These are phyloP conservation scores for Amiota minor DNA, from an alignment of 2,888 invertebrate species.

Conservation along the genomic window DNA sequence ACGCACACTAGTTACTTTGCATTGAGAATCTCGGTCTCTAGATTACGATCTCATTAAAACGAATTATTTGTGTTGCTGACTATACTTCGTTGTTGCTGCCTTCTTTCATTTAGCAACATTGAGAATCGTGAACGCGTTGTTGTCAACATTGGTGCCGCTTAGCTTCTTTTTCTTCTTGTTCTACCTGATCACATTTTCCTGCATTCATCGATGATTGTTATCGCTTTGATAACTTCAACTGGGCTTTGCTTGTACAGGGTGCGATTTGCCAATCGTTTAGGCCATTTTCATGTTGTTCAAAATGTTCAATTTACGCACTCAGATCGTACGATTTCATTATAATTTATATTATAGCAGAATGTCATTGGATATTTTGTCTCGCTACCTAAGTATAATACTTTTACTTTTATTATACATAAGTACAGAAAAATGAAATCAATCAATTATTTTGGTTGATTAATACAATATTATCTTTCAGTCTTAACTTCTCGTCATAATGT, in stretches of 20 bases:
- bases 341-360: constrained; percentile 58
- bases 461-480: too few species aligned
- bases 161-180: background rate
- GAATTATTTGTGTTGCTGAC: constrained; percentile 69
- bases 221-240: constrained; percentile 46
- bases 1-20: constrained; percentile 49
- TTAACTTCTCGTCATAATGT: too few species aligned
- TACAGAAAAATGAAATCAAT: too few species aligned
- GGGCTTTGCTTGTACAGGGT: constrained; percentile 21
- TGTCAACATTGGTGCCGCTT: background rate
- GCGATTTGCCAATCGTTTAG: constrained; percentile 50
- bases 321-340: constrained; percentile 47
- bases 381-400: too few species aligned
- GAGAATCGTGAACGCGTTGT: background rate
- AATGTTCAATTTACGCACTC: constrained; percentile 62
- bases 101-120: too few species aligned
- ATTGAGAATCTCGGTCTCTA: constrained; percentile 55
- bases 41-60: constrained; percentile 72
- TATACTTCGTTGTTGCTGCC: background rate
- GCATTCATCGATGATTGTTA: constrained; percentile 63
- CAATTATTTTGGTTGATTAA: too few species aligned
- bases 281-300: constrained; percentile 44
- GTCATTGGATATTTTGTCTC: constrained; percentile 36
- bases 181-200: background rate
- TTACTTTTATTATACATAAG: too few species aligned